Evolutionary conservation across 2,797 vertebrate genomes (phyloP), one percentile per base, ranked within the genome.

Genomic region (Taeniopygia guttata): DNA sequence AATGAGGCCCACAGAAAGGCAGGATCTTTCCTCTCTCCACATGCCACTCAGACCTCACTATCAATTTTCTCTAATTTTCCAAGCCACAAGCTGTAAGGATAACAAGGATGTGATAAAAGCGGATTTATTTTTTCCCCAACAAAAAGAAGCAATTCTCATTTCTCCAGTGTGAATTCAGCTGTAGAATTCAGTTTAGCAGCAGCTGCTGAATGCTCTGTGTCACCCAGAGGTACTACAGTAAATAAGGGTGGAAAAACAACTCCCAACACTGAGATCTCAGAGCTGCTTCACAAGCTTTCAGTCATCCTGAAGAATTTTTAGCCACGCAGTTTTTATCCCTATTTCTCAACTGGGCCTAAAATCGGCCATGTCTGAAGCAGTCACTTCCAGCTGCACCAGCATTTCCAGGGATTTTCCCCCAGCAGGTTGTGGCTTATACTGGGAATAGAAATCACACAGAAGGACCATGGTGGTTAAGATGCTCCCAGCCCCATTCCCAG

Each of bases 1-100:
- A 81, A 48, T 27, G 63, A 92, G 34, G 38, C 21, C 23, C 56
- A 36, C 40, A 38, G 29, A 62, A 89, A 92, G 49, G 3, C 76
- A 78, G 36, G 25, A 32, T 38, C 45, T 69, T 32, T 23, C 68
- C 27, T 60, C 52, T 59, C 55, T 58, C 17, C 48, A 17, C 36
- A n/a, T 8, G 25, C 22, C 12, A 3, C 10, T 63, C 75, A 83
- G 48, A 26, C 64, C 54, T 36, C 42, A 6, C 73, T 49, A 66
- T 29, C 73, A 60, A n/a, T 82, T 90, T 84, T 67, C 70, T 79
- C 56, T 77, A 21, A 27, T 87, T 90, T 94, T 85, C 75, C 68
- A 80, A 89, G 67, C 42, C 75, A 91, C 62, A 49, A 64, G 34
- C 58, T 48, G 11, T 13, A 91, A 81, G 64, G 36, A 83, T 68